These are phyloP conservation scores for Tenebrio molitor DNA, from an alignment of 1,140 invertebrate species.

Conservation along the genomic window DNA sequence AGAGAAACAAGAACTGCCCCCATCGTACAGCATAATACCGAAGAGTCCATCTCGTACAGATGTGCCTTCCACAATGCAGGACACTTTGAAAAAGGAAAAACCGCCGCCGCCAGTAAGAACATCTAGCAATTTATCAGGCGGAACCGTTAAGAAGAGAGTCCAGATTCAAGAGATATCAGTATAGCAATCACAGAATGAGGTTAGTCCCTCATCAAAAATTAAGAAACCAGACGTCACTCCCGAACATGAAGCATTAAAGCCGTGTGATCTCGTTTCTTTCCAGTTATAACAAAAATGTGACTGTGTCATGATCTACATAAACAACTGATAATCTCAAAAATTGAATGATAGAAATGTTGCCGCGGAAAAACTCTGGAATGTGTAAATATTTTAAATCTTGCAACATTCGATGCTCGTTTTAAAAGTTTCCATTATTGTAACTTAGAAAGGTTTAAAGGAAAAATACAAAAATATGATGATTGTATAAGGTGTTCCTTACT, in stretches of 20 bases:
- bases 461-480: neutral
- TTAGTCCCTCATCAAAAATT: constrained; percentile 40
- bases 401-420: constrained; percentile 9
- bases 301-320: constrained; percentile 40
- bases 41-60: constrained; percentile 54
- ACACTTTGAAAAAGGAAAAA: constrained; percentile 60
- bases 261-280: constrained; percentile 63
- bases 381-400: constrained; percentile 8
- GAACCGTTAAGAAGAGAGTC: constrained; percentile 74
- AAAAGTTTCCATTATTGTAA: constrained; percentile 3
- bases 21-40: constrained; percentile 67
- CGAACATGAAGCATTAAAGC: constrained; percentile 56
- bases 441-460: constrained; percentile 24
- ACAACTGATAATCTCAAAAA: neutral
- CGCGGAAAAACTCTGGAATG: neutral
- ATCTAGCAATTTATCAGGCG: constrained; percentile 64
- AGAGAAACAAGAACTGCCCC: constrained; percentile 66
- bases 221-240: constrained; percentile 57
- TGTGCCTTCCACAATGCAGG: constrained; percentile 54
- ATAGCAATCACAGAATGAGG: constrained; percentile 67
- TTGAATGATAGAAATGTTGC: neutral
- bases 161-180: constrained; percentile 78
- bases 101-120: constrained; percentile 64
- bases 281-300: constrained; percentile 61
- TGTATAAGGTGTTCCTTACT: constrained; percentile 29